Percentiles rank a stretch among this genome's conserved stretches.
These are phyloP conservation scores for Hypena proboscidalis DNA, from an alignment of 2,888 invertebrate species.

Conservation along the genomic window DNA sequence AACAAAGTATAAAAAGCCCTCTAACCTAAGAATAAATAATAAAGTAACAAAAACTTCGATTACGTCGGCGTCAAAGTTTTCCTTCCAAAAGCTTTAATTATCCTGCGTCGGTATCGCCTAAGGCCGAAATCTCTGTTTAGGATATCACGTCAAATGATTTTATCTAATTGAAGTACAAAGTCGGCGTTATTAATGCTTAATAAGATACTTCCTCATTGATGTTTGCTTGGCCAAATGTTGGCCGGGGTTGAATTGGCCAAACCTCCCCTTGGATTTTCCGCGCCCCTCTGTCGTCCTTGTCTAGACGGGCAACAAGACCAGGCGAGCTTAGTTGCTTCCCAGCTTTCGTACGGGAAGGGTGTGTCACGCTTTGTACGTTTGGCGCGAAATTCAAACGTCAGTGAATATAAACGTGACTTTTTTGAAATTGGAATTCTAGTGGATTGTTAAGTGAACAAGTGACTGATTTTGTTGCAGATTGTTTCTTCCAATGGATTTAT, in stretches of 20 bases:
- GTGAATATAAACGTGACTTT: constrained; percentile 48
- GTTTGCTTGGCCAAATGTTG: constrained; percentile 67
- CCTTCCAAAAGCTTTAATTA: constrained; percentile 48
- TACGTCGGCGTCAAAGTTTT: constrained; percentile 30
- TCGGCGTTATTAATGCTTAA: constrained; percentile 61
- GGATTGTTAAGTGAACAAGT: constrained; percentile 34
- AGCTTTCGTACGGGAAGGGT: constrained; percentile 54
- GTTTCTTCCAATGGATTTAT: constrained; percentile 35
- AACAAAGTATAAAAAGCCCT: constrained; percentile 50
- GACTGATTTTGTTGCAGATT: constrained; percentile 20
- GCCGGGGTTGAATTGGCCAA: constrained; percentile 66
- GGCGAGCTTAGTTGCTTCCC: constrained; percentile 64
- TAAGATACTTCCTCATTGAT: constrained; percentile 68
- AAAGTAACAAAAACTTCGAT: constrained; percentile 54
- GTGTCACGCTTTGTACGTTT: constrained; percentile 43
- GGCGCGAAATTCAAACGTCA: constrained; percentile 71
- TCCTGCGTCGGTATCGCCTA: constrained; percentile 46
- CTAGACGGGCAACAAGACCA: constrained; percentile 68
- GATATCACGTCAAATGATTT: constrained; percentile 55
- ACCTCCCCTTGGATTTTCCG: constrained; percentile 44
- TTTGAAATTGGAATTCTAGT: constrained; percentile 44
- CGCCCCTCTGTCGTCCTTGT: constrained; percentile 58
- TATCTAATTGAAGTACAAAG: constrained; percentile 59
- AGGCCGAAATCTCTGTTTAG: constrained; percentile 50
- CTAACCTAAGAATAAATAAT: constrained; percentile 55